phyloP scores from a whole-genome alignment of 2,888 invertebrate species.

The Scaptomyza tumidula region DNA sequence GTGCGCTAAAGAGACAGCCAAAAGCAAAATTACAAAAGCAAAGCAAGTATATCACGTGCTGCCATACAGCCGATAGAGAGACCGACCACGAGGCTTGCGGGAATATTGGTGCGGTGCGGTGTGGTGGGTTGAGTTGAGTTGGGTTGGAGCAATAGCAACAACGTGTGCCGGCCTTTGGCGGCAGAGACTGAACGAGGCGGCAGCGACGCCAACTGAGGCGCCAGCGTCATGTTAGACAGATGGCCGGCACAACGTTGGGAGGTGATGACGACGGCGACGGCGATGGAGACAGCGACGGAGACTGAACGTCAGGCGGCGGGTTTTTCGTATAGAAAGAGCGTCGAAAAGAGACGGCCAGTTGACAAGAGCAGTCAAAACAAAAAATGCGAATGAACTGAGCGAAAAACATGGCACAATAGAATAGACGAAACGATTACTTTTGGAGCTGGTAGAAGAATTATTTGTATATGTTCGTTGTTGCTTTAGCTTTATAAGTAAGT shows the following conservation, averaged over 20 bases:
- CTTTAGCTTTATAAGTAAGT: slow-evolving; percentile 16
- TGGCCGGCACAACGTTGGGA: slow-evolving; percentile 53
- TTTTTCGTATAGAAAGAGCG: slow-evolving; percentile 75
- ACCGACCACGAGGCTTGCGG: not conserved
- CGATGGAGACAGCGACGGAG: slow-evolving; percentile 36
- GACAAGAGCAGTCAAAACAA: slow-evolving; percentile 73
- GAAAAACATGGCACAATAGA: slow-evolving; percentile 47
- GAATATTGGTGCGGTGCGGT: not conserved
- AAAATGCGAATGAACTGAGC: slow-evolving; percentile 71
- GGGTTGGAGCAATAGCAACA: slow-evolving; percentile 47
- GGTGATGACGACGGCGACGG: slow-evolving; percentile 16
- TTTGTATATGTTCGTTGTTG: slow-evolving; percentile 17
- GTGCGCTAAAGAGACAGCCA: slow-evolving; percentile 68
- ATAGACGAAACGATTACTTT: slow-evolving; percentile 52
- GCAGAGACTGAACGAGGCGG: slow-evolving; percentile 59
- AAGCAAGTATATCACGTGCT: slow-evolving; percentile 78
- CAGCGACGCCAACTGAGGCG: slow-evolving; percentile 50
- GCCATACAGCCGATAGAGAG: slow-evolving; percentile 44
- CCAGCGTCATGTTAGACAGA: slow-evolving; percentile 63
- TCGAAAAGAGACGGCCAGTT: slow-evolving; percentile 54
- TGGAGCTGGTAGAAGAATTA: slow-evolving; percentile 32
- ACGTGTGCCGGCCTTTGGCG: slow-evolving; percentile 78
- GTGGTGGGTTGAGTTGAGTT: slow-evolving; percentile 27
- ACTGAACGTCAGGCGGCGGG: slow-evolving; percentile 52
- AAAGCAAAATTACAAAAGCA: slow-evolving; percentile 76